Evolutionary conservation across 2,797 vertebrate species (phyloP).

Genomic region (Sorex maritimensis): DNA sequence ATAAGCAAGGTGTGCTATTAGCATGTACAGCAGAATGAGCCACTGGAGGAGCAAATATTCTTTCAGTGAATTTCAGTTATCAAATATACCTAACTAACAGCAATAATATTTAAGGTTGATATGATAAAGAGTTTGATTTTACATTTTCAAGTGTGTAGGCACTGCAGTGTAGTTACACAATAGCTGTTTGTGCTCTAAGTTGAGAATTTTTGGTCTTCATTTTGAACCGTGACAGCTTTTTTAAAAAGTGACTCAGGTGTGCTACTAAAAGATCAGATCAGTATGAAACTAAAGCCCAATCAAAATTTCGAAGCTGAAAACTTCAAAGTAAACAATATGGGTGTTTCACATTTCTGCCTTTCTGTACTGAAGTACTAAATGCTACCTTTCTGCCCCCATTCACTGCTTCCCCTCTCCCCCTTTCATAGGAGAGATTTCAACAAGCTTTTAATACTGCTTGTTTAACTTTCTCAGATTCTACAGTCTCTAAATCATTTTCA

Average conservation of each 20-base stretch:
- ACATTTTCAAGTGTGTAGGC: conserved; percentile 28
- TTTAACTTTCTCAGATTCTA: conserved; percentile 78
- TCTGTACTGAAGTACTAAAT: conserved; percentile 39
- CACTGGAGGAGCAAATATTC: conserved; percentile 80
- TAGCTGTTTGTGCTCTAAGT: not conserved
- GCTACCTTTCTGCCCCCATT: not conserved
- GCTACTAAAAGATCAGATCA: not conserved
- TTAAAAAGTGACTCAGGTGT: conserved; percentile 5
- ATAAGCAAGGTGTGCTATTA: conserved; percentile 80
- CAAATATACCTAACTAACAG: conserved; percentile 79
- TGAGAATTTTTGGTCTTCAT: not conserved
- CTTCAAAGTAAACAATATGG: conserved; percentile 3
- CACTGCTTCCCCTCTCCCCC: not conserved
- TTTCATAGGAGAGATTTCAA: conserved; percentile 66
- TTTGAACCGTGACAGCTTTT: not conserved
- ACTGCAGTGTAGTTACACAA: not conserved
- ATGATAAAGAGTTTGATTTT: conserved; percentile 26
- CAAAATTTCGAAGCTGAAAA: conserved; percentile 25
- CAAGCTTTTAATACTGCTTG: conserved; percentile 73
- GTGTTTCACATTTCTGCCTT: conserved; percentile 40
- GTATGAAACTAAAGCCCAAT: not conserved
- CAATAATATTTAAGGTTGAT: conserved; percentile 47
- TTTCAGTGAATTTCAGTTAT: conserved; percentile 76
- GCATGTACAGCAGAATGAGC: conserved; percentile 76
- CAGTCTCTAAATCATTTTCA: conserved; percentile 81